Conservation (phyloP, 2,113 vertebrate genomes). For the Scomber japonicus region DNA sequence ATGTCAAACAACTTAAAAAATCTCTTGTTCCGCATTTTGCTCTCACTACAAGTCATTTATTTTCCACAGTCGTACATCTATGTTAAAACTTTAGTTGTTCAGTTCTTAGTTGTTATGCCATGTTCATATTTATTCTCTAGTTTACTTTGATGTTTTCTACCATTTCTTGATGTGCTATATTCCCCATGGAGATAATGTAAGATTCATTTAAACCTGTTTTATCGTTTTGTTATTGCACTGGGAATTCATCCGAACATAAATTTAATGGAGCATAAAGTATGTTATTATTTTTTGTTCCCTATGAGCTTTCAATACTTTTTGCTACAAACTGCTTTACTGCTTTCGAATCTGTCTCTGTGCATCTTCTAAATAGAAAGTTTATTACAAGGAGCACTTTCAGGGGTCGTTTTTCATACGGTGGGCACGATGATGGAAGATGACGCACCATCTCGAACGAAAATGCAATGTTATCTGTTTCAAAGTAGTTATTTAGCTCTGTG, state of each 20-base stretch:
- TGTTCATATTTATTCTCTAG: background rate
- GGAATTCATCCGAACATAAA: constrained; percentile 12
- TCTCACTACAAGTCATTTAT: background rate
- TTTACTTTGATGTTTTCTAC: background rate
- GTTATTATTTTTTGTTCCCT: constrained; percentile 3
- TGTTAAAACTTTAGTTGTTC: background rate
- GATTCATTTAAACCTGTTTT: constrained; percentile 14
- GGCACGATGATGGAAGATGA: background rate
- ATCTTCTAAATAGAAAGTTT: constrained; percentile 14
- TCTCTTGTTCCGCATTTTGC: too few relatives aligned
- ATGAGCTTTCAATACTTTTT: constrained; percentile 8
- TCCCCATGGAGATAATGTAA: background rate
- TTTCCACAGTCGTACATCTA: too few relatives aligned
- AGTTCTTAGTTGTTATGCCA: background rate
- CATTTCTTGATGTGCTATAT: background rate
- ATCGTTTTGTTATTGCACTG: constrained; percentile 1
- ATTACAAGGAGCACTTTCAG: background rate
- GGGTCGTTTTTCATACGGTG: background rate
- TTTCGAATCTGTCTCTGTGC: background rate
- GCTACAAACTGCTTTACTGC: background rate
- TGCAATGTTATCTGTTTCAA: background rate
- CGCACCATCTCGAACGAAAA: background rate
- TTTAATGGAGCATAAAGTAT: constrained; percentile 46
- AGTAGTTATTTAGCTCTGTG: background rate
- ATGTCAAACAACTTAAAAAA: too few relatives aligned